A percentile compares a stretch with the other conserved stretches of the same genome.
Evolutionary conservation across 2,888 invertebrate genomes (phyloP).

Genomic region (Chironomus tentans): DNA sequence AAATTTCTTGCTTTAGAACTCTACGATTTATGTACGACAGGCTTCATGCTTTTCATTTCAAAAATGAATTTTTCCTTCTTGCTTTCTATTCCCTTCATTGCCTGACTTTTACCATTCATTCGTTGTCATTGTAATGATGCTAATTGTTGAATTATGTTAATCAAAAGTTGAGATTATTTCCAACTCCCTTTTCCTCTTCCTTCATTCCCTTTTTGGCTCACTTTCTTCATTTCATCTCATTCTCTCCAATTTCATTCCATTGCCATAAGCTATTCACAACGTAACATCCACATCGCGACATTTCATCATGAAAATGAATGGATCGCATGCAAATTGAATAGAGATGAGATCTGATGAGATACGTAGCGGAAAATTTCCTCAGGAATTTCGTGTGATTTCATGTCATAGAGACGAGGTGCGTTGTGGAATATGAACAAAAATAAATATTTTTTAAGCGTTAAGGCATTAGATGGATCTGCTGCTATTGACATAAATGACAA

Average conservation of each 20-base stretch:
- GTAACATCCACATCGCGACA: neutral
- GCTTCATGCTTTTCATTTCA: too few species aligned
- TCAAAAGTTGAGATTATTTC: slow-evolving; percentile 21
- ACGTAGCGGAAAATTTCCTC: neutral
- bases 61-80: too few species aligned
- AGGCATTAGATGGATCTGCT: neutral
- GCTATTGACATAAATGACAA: neutral
- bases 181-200: neutral
- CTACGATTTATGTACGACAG: too few species aligned
- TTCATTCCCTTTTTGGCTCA: too few species aligned
- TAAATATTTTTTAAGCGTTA: too few species aligned
- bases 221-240: neutral
- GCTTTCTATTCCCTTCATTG: too few species aligned
- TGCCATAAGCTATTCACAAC: neutral
- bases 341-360: neutral
- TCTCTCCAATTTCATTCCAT: neutral
- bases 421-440: too few species aligned
- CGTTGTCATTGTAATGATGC: slow-evolving; percentile 10
- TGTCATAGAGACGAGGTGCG: too few species aligned
- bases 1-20: neutral
- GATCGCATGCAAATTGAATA: neutral
- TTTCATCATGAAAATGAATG: neutral
- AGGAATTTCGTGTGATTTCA: too few species aligned
- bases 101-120: neutral
- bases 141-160: slow-evolving; percentile 24